phyloP scores from a whole-genome alignment of 2,113 vertebrate genomes.

The Scytalopus superciliaris region DNA sequence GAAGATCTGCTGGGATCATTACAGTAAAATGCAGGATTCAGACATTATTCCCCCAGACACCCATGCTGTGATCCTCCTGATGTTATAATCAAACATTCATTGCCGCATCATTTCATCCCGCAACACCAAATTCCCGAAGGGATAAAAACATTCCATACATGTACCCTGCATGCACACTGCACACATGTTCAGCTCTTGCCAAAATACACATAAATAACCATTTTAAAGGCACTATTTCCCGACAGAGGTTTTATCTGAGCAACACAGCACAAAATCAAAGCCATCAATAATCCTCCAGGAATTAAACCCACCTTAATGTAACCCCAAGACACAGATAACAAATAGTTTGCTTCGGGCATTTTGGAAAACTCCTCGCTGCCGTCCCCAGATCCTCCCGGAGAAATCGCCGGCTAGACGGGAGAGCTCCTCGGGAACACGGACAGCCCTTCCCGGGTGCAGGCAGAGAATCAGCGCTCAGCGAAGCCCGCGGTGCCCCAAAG shows the following conservation, averaged over 20 bases:
- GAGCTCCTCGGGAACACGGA: slow-evolving; percentile 51
- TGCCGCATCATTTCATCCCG: background rate
- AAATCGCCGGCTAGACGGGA: slow-evolving; percentile 56
- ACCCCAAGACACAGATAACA: slow-evolving; percentile 95
- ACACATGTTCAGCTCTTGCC: background rate
- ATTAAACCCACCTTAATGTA: slow-evolving; percentile 94
- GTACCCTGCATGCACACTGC: background rate
- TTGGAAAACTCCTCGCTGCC: slow-evolving; percentile 78
- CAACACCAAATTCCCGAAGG: background rate
- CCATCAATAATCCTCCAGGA: background rate
- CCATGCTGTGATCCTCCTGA: background rate
- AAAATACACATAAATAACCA: background rate
- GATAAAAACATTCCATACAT: background rate
- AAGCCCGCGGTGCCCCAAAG: slow-evolving; percentile 1
- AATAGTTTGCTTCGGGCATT: slow-evolving; percentile 96
- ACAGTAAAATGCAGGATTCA: background rate
- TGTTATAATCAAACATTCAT: background rate
- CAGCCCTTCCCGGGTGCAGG: background rate
- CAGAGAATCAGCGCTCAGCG: background rate
- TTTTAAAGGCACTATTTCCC: background rate
- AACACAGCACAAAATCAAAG: background rate
- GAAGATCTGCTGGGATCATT: background rate
- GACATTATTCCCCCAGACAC: background rate
- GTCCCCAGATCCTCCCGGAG: slow-evolving; percentile 75
- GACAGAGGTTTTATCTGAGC: background rate